Percentiles rank a stretch among this genome's conserved stretches.
phyloP scores from a whole-genome alignment of 2,797 vertebrate genomes.

The Sphaeramia orbicularis region DNA sequence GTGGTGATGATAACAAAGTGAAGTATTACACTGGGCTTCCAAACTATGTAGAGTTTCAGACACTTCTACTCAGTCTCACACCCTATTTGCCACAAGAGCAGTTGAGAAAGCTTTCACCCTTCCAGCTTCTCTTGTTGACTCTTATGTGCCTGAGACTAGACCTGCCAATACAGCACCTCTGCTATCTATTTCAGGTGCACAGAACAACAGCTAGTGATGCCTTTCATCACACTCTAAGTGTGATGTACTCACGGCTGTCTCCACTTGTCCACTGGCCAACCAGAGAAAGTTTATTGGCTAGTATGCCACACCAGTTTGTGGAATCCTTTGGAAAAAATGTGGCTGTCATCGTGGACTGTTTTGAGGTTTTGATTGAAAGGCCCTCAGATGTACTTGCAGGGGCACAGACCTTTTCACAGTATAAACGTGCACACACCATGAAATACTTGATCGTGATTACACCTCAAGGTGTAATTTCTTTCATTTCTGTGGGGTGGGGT shows the following conservation, averaged over 20 bases:
- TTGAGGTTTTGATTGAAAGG: conserved; percentile 2
- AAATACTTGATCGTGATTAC: too few relatives aligned
- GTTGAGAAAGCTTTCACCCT: not conserved
- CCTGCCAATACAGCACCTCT: not conserved
- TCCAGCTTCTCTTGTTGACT: not conserved
- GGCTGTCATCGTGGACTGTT: not conserved
- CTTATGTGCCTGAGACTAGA: not conserved
- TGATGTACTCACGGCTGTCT: too few relatives aligned
- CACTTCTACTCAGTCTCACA: not conserved
- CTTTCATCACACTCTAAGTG: too few relatives aligned
- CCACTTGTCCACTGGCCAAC: not conserved
- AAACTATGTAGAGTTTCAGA: too few relatives aligned
- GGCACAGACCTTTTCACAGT: too few relatives aligned
- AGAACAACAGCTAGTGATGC: too few relatives aligned
- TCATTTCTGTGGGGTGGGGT: too few relatives aligned
- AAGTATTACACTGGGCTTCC: not conserved
- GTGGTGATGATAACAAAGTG: not conserved
- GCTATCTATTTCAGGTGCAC: too few relatives aligned
- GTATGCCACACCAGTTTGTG: not conserved
- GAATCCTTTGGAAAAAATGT: not conserved
- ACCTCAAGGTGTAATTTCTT: too few relatives aligned
- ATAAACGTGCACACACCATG: too few relatives aligned
- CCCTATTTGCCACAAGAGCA: too few relatives aligned
- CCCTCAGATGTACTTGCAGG: not conserved
- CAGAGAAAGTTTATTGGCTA: not conserved